Percentiles rank a stretch among this genome's conserved stretches.
These are phyloP conservation scores for Gallinago undulata DNA, from an alignment of 2,113 vertebrate genomes.

Conservation along the genomic window DNA sequence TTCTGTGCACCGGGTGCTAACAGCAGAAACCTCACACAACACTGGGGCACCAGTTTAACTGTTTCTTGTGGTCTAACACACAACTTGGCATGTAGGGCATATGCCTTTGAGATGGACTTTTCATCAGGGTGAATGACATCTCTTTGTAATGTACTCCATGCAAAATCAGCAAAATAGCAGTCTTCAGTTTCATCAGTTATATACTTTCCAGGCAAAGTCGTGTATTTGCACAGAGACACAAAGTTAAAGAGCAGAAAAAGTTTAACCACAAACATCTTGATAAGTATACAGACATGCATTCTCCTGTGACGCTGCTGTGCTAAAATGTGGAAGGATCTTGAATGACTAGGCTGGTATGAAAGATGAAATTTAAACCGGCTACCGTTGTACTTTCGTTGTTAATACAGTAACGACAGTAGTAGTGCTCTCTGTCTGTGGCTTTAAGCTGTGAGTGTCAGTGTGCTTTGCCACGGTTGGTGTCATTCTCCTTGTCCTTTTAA, in stretches of 20 bases:
- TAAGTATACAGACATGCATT: slow-evolving; percentile 19
- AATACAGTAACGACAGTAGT: not conserved
- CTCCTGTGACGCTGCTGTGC: not conserved
- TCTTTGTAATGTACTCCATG: slow-evolving; percentile 52
- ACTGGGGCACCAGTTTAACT: slow-evolving; percentile 9
- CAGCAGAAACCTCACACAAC: slow-evolving; percentile 32
- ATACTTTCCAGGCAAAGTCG: slow-evolving; percentile 17
- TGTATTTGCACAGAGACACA: slow-evolving; percentile 19
- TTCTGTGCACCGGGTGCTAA: not conserved
- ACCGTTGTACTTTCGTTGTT: not conserved
- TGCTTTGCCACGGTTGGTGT: not conserved
- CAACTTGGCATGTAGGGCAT: slow-evolving; percentile 1
- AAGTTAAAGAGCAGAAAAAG: slow-evolving; percentile 4
- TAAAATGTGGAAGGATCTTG: not conserved
- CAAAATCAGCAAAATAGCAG: slow-evolving; percentile 57
- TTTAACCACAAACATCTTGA: slow-evolving; percentile 42
- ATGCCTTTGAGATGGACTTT: slow-evolving; percentile 20
- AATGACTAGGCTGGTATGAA: not conserved
- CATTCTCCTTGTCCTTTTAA: not conserved
- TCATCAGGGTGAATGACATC: slow-evolving; percentile 5
- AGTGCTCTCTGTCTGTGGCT: not conserved
- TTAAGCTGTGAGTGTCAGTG: not conserved
- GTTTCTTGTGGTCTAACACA: slow-evolving; percentile 52
- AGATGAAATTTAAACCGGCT: not conserved
- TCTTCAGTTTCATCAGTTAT: slow-evolving; percentile 47